A percentile compares a stretch with the other conserved stretches of the same genome.
These are phyloP conservation scores for Pachycephus smyrnensis DNA, from an alignment of 2,888 invertebrate species.

Conservation along the genomic window DNA sequence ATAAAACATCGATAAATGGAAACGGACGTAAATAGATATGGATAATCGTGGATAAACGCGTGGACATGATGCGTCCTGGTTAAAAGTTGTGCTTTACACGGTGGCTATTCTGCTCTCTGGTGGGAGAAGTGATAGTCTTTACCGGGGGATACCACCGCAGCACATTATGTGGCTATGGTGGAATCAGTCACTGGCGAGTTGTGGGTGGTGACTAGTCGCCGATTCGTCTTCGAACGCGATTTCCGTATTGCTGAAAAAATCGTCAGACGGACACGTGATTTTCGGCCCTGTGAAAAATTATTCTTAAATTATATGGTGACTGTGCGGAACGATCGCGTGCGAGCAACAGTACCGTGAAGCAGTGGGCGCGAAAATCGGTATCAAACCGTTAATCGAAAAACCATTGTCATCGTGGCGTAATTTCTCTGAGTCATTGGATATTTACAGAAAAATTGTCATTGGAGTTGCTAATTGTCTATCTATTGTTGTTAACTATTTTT, in stretches of 20 bases:
- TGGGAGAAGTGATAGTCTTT: conserved; percentile 66
- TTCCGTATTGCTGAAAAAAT: neutral
- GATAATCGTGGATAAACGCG: neutral
- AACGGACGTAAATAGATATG: neutral
- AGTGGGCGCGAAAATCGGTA: neutral
- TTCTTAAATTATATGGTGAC: neutral
- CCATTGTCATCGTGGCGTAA: neutral
- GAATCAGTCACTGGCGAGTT: conserved; percentile 66
- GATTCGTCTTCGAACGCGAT: conserved; percentile 25
- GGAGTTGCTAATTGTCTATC: neutral
- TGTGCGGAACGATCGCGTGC: neutral
- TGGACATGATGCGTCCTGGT: conserved; percentile 40
- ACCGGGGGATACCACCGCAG: conserved; percentile 55
- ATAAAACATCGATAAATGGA: neutral
- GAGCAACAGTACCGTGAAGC: neutral
- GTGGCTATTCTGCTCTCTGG: conserved; percentile 56
- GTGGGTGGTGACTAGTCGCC: conserved; percentile 64
- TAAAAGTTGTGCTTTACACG: conserved; percentile 53
- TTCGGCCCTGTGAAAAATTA: neutral
- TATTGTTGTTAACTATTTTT: neutral
- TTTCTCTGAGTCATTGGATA: neutral
- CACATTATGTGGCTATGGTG: conserved; percentile 61
- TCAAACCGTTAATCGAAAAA: neutral
- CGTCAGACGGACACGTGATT: neutral
- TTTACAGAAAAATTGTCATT: neutral